A percentile compares a stretch with the other conserved stretches of the same genome.
These are phyloP conservation scores for Perdita meconis DNA, from an alignment of 2,888 invertebrate species.

Conservation along the genomic window DNA sequence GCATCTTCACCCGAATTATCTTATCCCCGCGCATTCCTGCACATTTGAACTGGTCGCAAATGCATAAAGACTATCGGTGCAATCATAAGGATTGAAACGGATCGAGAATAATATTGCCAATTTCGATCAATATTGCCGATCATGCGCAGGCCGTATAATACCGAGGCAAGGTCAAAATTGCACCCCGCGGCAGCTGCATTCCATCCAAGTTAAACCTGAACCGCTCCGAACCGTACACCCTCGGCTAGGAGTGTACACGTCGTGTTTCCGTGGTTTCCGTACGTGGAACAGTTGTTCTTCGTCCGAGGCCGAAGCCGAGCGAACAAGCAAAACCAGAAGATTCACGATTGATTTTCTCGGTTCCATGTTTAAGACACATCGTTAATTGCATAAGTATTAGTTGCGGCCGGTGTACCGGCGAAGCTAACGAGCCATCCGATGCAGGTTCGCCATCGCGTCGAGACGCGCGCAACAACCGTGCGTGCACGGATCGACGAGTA, in stretches of 20 bases:
- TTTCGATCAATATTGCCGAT: no score
- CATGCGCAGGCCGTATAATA: no score
- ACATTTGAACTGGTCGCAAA: no score
- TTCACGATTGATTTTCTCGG: constrained; percentile 36
- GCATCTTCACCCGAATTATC: no score
- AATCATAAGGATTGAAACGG: no score
- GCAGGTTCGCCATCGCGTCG: constrained; percentile 19
- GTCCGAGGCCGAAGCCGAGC: background rate
- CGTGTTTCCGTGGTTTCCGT: constrained; percentile 9
- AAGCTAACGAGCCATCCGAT: constrained; percentile 37
- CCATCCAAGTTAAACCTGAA: no score
- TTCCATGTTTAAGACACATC: constrained; percentile 29
- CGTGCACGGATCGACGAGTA: background rate
- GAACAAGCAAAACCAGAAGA: background rate
- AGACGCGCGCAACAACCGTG: background rate
- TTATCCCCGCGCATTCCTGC: no score
- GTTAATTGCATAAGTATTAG: constrained; percentile 44
- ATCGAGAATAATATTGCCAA: no score
- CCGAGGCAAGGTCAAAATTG: no score
- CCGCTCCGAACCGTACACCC: no score
- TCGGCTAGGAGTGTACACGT: background rate
- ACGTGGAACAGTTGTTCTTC: constrained; percentile 7
- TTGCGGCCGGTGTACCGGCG: constrained; percentile 5
- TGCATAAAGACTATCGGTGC: no score
- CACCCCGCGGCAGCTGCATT: no score